phyloP scores from a whole-genome alignment of 2,113 vertebrate genomes.

The Xiphias gladius region DNA sequence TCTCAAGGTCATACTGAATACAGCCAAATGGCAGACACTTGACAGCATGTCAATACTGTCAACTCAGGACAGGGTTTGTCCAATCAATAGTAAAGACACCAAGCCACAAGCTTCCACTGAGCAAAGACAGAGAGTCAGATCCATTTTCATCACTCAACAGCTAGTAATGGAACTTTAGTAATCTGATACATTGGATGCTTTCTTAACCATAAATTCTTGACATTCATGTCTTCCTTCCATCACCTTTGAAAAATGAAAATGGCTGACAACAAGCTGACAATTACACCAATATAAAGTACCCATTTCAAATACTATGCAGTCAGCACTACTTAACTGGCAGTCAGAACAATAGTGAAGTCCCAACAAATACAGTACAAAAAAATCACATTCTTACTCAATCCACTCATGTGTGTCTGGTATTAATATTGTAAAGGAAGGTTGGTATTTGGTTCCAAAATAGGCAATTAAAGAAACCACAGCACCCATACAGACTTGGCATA shows the following conservation, averaged over 20 bases:
- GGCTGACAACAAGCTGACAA: background rate
- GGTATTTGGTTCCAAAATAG: slow-evolving; percentile 24
- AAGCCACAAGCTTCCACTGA: slow-evolving; percentile 13
- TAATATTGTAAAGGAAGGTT: slow-evolving; percentile 23
- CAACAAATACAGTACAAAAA: background rate
- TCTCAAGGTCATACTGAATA: slow-evolving; percentile 40
- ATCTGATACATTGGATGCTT: slow-evolving; percentile 20
- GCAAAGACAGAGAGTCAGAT: slow-evolving; percentile 37
- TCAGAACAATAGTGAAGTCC: background rate
- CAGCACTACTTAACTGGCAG: slow-evolving; percentile 20
- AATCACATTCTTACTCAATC: slow-evolving; percentile 5
- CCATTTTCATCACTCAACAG: slow-evolving; percentile 43
- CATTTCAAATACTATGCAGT: slow-evolving; percentile 9
- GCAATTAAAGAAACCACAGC: slow-evolving; percentile 43
- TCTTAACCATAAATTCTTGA: slow-evolving; percentile 13
- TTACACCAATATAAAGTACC: background rate
- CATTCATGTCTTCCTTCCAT: slow-evolving; percentile 16
- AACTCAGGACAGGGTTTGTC: slow-evolving; percentile 23
- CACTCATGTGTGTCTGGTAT: slow-evolving; percentile 13
- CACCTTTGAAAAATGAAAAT: background rate
- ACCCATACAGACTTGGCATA: slow-evolving; percentile 10
- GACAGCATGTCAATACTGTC: slow-evolving; percentile 46
- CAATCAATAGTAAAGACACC: slow-evolving; percentile 42
- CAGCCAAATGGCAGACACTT: slow-evolving; percentile 1
- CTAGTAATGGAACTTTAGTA: slow-evolving; percentile 26